A percentile compares a stretch with the other conserved stretches of the same genome.
Evolutionary conservation across 1,140 invertebrate genomes (phyloP).

Genomic region (Aphelinus certus): DNA sequence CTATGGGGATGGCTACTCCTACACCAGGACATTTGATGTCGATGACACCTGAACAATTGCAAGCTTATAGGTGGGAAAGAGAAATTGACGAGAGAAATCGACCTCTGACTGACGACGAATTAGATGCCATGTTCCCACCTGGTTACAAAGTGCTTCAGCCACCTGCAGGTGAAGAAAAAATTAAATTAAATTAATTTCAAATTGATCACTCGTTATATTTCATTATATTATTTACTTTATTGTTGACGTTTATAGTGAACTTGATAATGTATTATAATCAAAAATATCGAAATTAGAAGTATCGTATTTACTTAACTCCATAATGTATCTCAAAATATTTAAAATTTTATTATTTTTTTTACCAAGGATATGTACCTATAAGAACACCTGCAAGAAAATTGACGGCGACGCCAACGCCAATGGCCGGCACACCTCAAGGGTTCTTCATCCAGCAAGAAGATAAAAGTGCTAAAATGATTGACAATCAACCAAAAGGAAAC

Average conservation of each 20-base stretch:
- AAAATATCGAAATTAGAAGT: neutral
- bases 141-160: conserved; percentile 98
- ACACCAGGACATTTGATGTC: conserved; percentile 93
- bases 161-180: conserved; percentile 76
- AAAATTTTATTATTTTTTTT: conserved; percentile 35
- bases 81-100: conserved; percentile 98
- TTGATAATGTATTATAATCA: conserved; percentile 8
- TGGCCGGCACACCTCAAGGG: conserved; percentile 90
- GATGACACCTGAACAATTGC: conserved; percentile 99
- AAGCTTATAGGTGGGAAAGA: conserved; percentile 98
- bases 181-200: neutral
- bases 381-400: conserved; percentile 96
- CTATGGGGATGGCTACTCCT: conserved; percentile 98
- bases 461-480: conserved; percentile 86
- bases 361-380: conserved; percentile 90
- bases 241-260: neutral
- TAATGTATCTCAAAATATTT: neutral
- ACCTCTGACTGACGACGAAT: conserved; percentile 95
- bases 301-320: conserved; percentile 1
- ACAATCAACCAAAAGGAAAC: conserved; percentile 97
- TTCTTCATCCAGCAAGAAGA: conserved; percentile 96
- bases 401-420: conserved; percentile 96
- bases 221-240: neutral
- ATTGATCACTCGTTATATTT: too few species aligned
- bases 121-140: conserved; percentile 96